Base-by-base conservation (phyloP, 1,140 invertebrate species). In the Drosophila elegans region DNA sequence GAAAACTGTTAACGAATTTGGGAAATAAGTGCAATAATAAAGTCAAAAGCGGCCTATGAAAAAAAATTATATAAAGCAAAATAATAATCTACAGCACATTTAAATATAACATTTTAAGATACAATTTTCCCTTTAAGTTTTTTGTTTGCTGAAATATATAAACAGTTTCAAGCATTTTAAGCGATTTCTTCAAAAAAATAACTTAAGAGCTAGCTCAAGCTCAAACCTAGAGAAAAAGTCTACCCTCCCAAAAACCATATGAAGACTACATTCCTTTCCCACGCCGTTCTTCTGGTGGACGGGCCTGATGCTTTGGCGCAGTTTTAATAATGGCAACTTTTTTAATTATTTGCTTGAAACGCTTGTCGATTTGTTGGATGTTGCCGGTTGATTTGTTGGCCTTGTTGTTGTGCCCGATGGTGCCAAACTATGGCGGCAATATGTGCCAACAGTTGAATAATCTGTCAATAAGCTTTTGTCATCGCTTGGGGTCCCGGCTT, bases 261-360 rank as follows among this genome's bases (percentile, higher is more conserved):
- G 53, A 10, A 32, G 11, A 32, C 11, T 32, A 10, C 3, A 10
- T 32, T 9, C 29, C 7, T 36, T 48, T 21, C 44, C 7, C 38
- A 25, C 49, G 25, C 1, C 9, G 13, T 9, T n/a, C 29, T 13
- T 4, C 16, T 21, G 44, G 5, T 4, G 1, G 0, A 21, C 7
- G 45, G 67, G 67, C 67, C 60, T 59, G 74, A 55, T 51, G 54
- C 45, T 51, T 4, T 64, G 64, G 73, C 46, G 69, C 63, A 46
- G 66, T 90, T 90, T 90, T 90, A 86, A 82, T 90, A 90, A 86
- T 90, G 83, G 69, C 68, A 90, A 90, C 86, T 90, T 90, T 90
- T 90, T 90, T 90, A 90, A 90, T 90, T 90, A 90, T 90, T 90
- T 90, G 78, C 86, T 90, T 67, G 72, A 69, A 89, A 77, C 67